Evolutionary conservation across 2,113 vertebrate genomes (phyloP).

Genomic region (Rhynchomys soricoides): DNA sequence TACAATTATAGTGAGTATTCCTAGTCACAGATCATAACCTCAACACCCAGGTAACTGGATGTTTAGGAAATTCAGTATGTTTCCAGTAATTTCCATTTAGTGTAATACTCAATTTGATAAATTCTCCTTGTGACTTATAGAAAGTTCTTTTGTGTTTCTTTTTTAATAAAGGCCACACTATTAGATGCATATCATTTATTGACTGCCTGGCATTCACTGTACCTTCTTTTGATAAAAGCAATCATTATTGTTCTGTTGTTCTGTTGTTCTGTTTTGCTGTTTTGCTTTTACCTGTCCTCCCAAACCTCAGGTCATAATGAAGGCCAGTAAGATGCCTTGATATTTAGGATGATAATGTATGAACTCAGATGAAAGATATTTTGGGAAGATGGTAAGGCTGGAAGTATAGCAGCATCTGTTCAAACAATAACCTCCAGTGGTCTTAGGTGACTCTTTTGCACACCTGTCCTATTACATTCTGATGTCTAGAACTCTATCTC

Average conservation of each 20-base stretch:
- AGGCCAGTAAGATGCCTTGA: neutral
- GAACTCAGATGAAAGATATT: neutral
- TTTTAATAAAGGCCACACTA: neutral
- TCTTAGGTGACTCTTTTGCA: neutral
- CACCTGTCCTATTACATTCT: accelerated
- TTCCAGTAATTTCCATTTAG: neutral
- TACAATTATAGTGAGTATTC: neutral
- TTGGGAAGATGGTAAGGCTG: neutral
- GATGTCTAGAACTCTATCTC: neutral
- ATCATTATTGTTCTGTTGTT: neutral
- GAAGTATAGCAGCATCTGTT: neutral
- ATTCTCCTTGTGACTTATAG: neutral
- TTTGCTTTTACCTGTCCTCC: neutral
- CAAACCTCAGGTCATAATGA: neutral
- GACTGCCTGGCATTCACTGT: neutral
- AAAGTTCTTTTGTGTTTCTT: neutral
- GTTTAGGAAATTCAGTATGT: neutral
- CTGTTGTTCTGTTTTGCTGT: no score
- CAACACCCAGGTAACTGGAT: neutral
- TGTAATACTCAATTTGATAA: neutral
- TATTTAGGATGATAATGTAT: neutral
- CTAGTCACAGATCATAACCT: neutral
- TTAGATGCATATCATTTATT: neutral
- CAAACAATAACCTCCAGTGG: neutral
- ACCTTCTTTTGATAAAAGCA: neutral